Evolutionary conservation across 2,797 vertebrate genomes (phyloP).

Genomic region (Florisuga fusca): DNA sequence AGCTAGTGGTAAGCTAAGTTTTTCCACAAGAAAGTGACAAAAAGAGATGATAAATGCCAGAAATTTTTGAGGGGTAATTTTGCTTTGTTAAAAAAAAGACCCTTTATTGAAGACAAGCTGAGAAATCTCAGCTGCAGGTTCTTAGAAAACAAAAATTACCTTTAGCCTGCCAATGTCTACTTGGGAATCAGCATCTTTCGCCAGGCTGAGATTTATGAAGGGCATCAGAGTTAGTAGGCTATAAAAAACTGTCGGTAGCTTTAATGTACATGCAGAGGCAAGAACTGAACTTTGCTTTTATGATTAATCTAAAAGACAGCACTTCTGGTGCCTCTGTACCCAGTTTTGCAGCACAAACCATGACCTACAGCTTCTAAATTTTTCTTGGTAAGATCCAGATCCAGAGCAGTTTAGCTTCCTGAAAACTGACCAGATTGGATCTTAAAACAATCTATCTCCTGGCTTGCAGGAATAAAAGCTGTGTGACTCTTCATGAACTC

Average conservation of each 20-base stretch:
- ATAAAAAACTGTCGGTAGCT: not conserved
- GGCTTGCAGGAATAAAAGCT: not conserved
- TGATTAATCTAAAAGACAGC: slow-evolving; percentile 21
- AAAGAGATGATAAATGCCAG: not conserved
- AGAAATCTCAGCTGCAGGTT: not conserved
- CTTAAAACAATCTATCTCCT: not conserved
- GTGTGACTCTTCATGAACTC: not conserved
- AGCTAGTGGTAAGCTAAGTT: not conserved
- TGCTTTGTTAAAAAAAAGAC: not conserved
- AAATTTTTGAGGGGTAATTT: not conserved
- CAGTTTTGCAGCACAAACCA: slow-evolving; percentile 2
- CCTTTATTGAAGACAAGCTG: not conserved
- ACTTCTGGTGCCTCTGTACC: not conserved
- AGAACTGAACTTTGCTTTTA: slow-evolving; percentile 14
- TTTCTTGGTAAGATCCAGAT: not conserved
- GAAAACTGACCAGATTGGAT: not conserved
- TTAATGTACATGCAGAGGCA: not conserved
- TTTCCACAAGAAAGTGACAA: slow-evolving; percentile 19
- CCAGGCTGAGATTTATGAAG: not conserved
- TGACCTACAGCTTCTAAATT: not conserved
- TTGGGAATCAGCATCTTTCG: not conserved
- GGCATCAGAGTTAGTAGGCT: not conserved
- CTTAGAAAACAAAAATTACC: slow-evolving; percentile 2
- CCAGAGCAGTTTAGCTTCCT: not conserved
- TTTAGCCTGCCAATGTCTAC: not conserved